phyloP scores from a whole-genome alignment of 2,888 invertebrate genomes.

The Neria commutata region DNA sequence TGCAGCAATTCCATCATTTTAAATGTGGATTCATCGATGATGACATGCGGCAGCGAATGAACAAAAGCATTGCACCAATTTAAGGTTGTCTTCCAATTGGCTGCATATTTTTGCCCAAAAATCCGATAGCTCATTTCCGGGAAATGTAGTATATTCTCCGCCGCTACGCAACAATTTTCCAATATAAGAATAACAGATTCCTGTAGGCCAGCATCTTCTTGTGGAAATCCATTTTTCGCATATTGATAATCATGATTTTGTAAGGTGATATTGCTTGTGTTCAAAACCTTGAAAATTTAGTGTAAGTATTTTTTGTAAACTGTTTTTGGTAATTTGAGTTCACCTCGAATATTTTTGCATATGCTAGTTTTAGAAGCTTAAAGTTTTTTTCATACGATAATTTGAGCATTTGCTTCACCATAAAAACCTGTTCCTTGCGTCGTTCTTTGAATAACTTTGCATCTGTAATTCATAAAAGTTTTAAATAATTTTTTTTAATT shows the following conservation, averaged over 20 bases:
- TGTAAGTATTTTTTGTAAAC: not conserved
- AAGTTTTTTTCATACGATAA: constrained; percentile 36
- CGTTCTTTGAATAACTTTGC: constrained; percentile 31
- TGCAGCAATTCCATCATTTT: constrained; percentile 33
- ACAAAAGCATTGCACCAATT: constrained; percentile 38
- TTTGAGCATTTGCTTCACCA: constrained; percentile 33
- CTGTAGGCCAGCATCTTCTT: constrained; percentile 24
- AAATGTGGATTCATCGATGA: constrained; percentile 32
- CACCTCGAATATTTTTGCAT: constrained; percentile 38
- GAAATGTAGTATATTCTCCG: constrained; percentile 38
- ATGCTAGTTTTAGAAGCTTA: constrained; percentile 36
- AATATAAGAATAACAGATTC: constrained; percentile 31
- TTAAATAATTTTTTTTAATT: not conserved
- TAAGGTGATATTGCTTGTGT: constrained; percentile 33
- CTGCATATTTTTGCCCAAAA: constrained; percentile 17
- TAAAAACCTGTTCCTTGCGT: constrained; percentile 33
- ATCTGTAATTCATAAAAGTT: constrained; percentile 28
- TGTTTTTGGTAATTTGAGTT: not conserved
- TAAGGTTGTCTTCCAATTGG: constrained; percentile 32
- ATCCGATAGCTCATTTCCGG: constrained; percentile 38
- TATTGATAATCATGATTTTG: constrained; percentile 22
- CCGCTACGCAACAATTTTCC: constrained; percentile 36
- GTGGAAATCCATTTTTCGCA: constrained; percentile 29
- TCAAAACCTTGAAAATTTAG: constrained; percentile 27
- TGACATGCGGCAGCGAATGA: constrained; percentile 29